Evolutionary conservation across 2,797 vertebrate genomes (phyloP).

Genomic region (Lithobates pipiens): DNA sequence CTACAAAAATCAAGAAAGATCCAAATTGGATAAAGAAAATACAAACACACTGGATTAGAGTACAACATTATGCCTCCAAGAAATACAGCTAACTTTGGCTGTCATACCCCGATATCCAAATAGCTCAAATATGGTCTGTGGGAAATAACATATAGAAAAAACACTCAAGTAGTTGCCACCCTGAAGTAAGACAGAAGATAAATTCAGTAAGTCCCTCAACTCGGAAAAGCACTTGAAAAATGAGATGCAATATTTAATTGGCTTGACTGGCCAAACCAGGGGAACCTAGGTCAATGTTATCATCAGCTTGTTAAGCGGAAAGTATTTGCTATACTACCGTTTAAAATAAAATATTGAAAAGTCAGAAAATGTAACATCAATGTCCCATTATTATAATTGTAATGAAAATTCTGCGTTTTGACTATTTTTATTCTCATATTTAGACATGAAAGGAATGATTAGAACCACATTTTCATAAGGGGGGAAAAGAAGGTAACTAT

Average conservation of each 20-base stretch:
- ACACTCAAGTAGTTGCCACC: constrained; percentile 30
- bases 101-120: background rate
- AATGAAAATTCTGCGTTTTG: constrained; percentile 44
- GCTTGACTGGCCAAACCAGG: constrained; percentile 45
- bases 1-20: background rate
- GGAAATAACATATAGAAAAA: background rate
- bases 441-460: constrained; percentile 76
- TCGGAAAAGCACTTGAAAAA: constrained; percentile 43
- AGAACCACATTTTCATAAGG: constrained; percentile 75
- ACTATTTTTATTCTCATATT: constrained; percentile 63
- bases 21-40: background rate
- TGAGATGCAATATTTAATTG: constrained; percentile 52
- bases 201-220: constrained; percentile 25
- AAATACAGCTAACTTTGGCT: background rate
- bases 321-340: constrained; percentile 39
- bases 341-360: constrained; percentile 48
- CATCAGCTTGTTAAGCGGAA: constrained; percentile 55
- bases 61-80: background rate
- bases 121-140: background rate
- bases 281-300: constrained; percentile 50
- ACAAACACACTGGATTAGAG: background rate
- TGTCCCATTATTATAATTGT: constrained; percentile 27
- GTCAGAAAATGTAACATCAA: constrained; percentile 32
- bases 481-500: constrained; percentile 72
- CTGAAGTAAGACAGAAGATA: constrained; percentile 37